Evolutionary conservation across 2,797 vertebrate species (phyloP), one percentile per base, ranked within the genome.

Genomic region (Petrocephalus sullivani): DNA sequence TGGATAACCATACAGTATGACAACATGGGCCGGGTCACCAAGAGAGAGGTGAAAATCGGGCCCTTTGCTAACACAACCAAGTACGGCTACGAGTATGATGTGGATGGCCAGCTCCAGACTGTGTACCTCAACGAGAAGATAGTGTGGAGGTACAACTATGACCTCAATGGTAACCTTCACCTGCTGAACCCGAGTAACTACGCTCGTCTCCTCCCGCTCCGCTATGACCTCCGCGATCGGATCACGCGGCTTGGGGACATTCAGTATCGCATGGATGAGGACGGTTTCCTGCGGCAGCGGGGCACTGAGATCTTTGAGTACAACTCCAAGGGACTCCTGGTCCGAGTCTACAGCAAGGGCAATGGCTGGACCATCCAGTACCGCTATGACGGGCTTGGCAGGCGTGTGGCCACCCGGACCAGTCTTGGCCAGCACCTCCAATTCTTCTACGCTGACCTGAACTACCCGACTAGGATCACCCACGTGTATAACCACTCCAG

Each of bases 1-100:
- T 99, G 98, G 98, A 99, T 99, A 94, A 99, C 98, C 90, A 97
- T 99, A 91, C 98, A 99, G 89, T 99, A 99, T 0, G 98, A 99
- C 93, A 99, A 97, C 92, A 98, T 98, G 97, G 98, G 98, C 41
- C 95, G 98, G 4, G 98, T 99, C 61, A 99, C 98, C 0, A 98
- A 98, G 91, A 96, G 98, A 0, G 98, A 99, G 94, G 98, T 99
- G 91, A 99, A 99, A 92, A 99, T 99, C 0, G 98, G 98, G 5
- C 98, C 98, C 0, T 99, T 99, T 56, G 98, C 98, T 90, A 99
- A 99, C 94, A 99, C 98, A 0, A 99, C 98, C 12, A 99, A 99
- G 91, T 99, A 99, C 0, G 97, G 96, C 21, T 99, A 99, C 0
- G 98, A 99, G 51, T 99, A 99, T 0, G 98, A 99, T 0, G 97